Percentiles rank a stretch among this genome's conserved stretches.
These are phyloP conservation scores for Amniataba percoides DNA, from an alignment of 2,797 vertebrate species.

Conservation along the genomic window DNA sequence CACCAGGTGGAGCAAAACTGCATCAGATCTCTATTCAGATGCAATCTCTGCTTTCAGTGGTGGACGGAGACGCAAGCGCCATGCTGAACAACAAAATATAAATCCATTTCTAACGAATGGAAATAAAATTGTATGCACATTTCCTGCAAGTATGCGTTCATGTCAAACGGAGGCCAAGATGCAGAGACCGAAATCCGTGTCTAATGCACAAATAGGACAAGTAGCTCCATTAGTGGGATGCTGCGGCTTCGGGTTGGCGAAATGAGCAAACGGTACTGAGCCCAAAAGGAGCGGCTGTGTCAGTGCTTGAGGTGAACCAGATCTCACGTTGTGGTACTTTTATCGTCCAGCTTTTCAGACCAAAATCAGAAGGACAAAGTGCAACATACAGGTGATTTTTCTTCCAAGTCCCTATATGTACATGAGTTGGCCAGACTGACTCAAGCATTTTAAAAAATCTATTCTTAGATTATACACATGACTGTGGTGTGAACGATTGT, in stretches of 20 bases:
- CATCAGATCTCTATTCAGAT: constrained; percentile 49
- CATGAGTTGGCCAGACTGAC: constrained; percentile 13
- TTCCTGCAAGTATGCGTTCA: constrained; percentile 7
- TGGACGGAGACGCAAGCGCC: constrained; percentile 54
- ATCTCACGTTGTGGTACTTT: not conserved
- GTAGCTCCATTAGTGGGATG: constrained; percentile 14
- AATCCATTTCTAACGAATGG: constrained; percentile 53
- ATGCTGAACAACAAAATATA: constrained; percentile 45
- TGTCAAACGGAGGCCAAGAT: constrained; percentile 41
- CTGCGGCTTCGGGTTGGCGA: constrained; percentile 4
- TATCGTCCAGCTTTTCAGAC: not conserved
- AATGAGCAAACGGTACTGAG: not conserved
- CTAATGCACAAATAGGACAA: constrained; percentile 48
- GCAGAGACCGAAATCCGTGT: constrained; percentile 27
- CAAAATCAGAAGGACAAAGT: not conserved
- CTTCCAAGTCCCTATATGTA: not conserved
- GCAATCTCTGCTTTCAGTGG: constrained; percentile 50
- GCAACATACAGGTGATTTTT: not conserved
- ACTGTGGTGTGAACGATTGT: constrained; percentile 54
- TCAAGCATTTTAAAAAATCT: constrained; percentile 38
- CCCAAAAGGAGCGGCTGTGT: not conserved
- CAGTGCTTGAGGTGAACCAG: not conserved
- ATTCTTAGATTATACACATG: constrained; percentile 47
- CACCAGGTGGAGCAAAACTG: constrained; percentile 50
- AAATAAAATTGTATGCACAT: constrained; percentile 30